Evolutionary conservation across 2,888 invertebrate genomes (phyloP).

Genomic region (Diplazon laetatorius): DNA sequence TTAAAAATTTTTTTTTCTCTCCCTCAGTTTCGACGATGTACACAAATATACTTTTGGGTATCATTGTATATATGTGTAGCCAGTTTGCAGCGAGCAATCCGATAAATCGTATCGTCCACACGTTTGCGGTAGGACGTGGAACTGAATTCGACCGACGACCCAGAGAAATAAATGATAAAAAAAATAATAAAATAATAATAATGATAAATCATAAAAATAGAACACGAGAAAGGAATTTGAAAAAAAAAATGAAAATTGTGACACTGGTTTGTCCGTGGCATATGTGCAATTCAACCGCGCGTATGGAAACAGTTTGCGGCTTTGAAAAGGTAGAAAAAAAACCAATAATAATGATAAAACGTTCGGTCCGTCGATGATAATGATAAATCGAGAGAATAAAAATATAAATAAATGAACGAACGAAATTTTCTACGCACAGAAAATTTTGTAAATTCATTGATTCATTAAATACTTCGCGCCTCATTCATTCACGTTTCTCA

Average conservation of each 20-base stretch:
- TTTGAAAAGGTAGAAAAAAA: no score
- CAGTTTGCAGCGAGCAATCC: constrained; percentile 17
- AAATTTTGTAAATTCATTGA: constrained; percentile 29
- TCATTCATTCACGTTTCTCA: constrained; percentile 45
- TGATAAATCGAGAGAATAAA: background rate
- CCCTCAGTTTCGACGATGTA: constrained; percentile 13
- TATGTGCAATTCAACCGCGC: constrained; percentile 20
- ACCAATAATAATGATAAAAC: background rate
- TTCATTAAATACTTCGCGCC: constrained; percentile 37
- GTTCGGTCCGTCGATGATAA: background rate
- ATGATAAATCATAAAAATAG: background rate
- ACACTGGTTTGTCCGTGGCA: constrained; percentile 13
- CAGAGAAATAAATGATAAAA: background rate
- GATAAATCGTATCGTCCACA: constrained; percentile 32
- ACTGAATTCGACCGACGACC: background rate
- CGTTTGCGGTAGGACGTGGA: background rate
- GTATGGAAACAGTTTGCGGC: constrained; percentile 1
- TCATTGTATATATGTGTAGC: constrained; percentile 24
- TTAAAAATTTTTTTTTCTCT: no score
- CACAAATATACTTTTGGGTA: constrained; percentile 37
- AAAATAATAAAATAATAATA: background rate
- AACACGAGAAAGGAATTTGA: background rate
- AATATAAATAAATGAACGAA: constrained; percentile 16
- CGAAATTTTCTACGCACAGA: constrained; percentile 11
- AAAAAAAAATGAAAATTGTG: background rate